These are phyloP conservation scores for Dinomys branickii DNA, from an alignment of 2,113 vertebrate genomes.

Conservation along the genomic window DNA sequence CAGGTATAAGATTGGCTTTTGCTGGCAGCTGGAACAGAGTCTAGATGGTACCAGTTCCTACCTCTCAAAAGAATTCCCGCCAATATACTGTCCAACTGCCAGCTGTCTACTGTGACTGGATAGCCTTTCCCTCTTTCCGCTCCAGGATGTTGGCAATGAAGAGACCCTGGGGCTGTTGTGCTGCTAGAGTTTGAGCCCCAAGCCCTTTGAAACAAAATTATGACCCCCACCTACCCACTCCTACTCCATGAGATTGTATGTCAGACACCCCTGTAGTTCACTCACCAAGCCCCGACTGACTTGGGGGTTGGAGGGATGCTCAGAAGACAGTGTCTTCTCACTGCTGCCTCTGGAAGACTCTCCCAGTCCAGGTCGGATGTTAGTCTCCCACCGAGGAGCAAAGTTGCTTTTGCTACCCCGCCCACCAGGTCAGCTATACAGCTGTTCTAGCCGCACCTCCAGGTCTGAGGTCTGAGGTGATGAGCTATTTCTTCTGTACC, in stretches of 20 bases:
- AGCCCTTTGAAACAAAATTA: background rate
- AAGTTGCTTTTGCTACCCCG: background rate
- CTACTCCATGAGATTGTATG: background rate
- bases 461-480: background rate
- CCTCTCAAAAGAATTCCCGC: background rate
- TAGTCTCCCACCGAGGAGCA: background rate
- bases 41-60: background rate
- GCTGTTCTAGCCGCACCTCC: background rate
- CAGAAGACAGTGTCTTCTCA: background rate
- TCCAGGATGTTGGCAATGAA: background rate
- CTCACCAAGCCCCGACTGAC: background rate
- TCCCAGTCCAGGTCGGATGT: background rate
- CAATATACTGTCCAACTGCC: background rate
- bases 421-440: background rate
- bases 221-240: background rate
- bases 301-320: background rate
- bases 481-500: background rate
- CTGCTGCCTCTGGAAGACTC: background rate
- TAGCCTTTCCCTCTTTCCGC: background rate
- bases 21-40: background rate
- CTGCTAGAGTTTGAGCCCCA: background rate
- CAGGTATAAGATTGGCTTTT: background rate
- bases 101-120: background rate
- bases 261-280: background rate
- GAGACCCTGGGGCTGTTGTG: background rate